Conservation (phyloP, 2,113 vertebrate species). For the Argyrosomus japonicus region DNA sequence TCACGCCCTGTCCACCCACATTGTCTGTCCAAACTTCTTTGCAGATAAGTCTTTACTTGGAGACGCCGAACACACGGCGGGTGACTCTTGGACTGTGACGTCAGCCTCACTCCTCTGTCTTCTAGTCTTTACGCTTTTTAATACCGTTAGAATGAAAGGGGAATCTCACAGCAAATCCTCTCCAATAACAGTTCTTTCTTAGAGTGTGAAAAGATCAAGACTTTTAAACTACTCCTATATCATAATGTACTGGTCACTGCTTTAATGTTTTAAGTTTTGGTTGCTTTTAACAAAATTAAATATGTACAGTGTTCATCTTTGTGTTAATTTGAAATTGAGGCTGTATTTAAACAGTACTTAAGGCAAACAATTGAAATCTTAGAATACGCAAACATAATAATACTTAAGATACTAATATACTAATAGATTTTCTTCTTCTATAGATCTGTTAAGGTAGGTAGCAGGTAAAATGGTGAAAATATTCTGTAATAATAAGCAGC, state of each 20-base stretch:
- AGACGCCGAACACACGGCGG: constrained; percentile 88
- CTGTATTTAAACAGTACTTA: neutral
- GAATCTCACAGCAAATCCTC: constrained; percentile 79
- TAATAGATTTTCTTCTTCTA: constrained; percentile 1
- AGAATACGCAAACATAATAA: neutral
- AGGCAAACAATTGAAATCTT: neutral
- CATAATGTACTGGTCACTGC: constrained; percentile 62
- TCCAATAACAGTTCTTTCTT: constrained; percentile 68
- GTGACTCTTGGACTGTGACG: constrained; percentile 86
- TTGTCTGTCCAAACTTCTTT: constrained; percentile 89
- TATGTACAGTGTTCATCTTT: neutral
- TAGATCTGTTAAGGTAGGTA: neutral
- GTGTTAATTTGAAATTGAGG: neutral
- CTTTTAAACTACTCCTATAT: constrained; percentile 65
- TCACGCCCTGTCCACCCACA: constrained; percentile 96
- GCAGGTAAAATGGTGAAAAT: neutral
- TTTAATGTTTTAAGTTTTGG: constrained; percentile 21
- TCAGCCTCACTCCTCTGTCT: constrained; percentile 81
- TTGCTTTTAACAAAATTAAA: constrained; percentile 15
- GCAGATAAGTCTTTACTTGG: constrained; percentile 86
- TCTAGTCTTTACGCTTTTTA: constrained; percentile 82
- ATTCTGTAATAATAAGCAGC: neutral
- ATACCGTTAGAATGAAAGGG: constrained; percentile 78
- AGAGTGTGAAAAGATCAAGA: constrained; percentile 79
- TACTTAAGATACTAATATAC: too few species aligned